These are phyloP conservation scores for Trachymyrmex cornetzi DNA, from an alignment of 1,140 invertebrate species.

Conservation along the genomic window DNA sequence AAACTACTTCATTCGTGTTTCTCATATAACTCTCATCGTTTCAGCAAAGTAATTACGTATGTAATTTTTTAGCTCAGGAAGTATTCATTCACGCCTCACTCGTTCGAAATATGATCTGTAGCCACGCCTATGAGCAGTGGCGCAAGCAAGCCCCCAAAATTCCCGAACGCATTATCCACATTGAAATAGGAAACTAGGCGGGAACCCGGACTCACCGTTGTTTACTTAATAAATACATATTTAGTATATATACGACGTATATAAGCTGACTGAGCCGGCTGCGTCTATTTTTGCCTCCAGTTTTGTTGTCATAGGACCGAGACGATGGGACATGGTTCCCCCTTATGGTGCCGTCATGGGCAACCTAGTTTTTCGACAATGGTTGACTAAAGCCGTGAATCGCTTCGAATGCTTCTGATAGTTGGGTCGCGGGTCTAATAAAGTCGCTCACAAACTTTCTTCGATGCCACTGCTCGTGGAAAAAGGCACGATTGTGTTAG, in stretches of 20 bases:
- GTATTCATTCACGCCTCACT: conserved; percentile 23
- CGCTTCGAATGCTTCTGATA: conserved; percentile 59
- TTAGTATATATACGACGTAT: conserved; percentile 81
- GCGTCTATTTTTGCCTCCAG: conserved; percentile 82
- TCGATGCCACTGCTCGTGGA: not conserved
- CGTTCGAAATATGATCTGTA: conserved; percentile 26
- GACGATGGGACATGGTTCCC: conserved; percentile 78
- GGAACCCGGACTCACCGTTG: conserved; percentile 78
- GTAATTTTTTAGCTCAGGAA: conserved; percentile 26
- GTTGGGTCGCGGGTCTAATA: conserved; percentile 43
- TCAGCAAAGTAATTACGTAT: not conserved
- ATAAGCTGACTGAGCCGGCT: conserved; percentile 81
- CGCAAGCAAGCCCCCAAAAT: conserved; percentile 61
- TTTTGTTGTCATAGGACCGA: conserved; percentile 86
- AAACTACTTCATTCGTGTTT: not conserved
- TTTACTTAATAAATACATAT: conserved; percentile 87
- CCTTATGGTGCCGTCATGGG: conserved; percentile 57
- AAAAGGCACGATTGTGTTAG: conserved; percentile 4
- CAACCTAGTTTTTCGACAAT: conserved; percentile 67
- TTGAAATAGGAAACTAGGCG: conserved; percentile 73
- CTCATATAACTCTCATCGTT: not conserved
- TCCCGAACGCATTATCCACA: conserved; percentile 65
- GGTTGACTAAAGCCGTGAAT: conserved; percentile 54
- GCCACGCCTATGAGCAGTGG: conserved; percentile 50
- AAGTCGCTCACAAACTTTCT: conserved; percentile 48